A percentile compares a stretch with the other conserved stretches of the same genome.
Evolutionary conservation across 1,140 invertebrate species (phyloP).

Genomic region (Heliconius melpomene): DNA sequence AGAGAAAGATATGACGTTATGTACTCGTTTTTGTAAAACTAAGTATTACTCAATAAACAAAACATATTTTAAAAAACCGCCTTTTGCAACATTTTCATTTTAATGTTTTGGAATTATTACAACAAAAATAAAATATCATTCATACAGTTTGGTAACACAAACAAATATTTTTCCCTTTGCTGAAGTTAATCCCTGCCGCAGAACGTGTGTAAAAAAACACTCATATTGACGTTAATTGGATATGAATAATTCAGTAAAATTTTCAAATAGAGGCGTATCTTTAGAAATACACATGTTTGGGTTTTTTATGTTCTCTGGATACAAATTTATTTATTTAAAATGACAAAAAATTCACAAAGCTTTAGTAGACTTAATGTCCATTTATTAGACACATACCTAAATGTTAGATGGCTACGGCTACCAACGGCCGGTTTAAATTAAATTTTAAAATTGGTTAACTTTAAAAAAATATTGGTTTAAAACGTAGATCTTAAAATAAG

Average conservation of each 20-base stretch:
- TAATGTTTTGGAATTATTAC: background rate
- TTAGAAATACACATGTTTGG: background rate
- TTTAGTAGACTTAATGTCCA: too few relatives aligned
- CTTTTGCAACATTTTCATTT: background rate
- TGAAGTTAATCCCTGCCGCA: background rate
- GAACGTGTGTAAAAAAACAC: background rate
- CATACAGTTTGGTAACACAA: background rate
- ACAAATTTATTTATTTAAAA: too few relatives aligned
- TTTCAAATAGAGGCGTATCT: background rate
- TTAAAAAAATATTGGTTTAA: too few relatives aligned
- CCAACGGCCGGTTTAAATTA: too few relatives aligned
- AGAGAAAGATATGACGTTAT: too few relatives aligned
- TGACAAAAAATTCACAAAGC: too few relatives aligned
- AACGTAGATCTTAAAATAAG: too few relatives aligned
- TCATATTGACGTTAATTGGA: background rate
- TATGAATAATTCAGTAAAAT: conserved; percentile 1
- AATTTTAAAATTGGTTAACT: too few relatives aligned
- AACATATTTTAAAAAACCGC: background rate
- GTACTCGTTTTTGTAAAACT: too few relatives aligned
- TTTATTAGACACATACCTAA: too few relatives aligned
- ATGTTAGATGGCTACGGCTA: too few relatives aligned
- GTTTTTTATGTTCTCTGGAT: background rate
- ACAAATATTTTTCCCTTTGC: background rate
- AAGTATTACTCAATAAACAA: background rate
- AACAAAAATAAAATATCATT: background rate